Conservation (phyloP, 2,888 invertebrate genomes). For the Agrochola circellaris region DNA sequence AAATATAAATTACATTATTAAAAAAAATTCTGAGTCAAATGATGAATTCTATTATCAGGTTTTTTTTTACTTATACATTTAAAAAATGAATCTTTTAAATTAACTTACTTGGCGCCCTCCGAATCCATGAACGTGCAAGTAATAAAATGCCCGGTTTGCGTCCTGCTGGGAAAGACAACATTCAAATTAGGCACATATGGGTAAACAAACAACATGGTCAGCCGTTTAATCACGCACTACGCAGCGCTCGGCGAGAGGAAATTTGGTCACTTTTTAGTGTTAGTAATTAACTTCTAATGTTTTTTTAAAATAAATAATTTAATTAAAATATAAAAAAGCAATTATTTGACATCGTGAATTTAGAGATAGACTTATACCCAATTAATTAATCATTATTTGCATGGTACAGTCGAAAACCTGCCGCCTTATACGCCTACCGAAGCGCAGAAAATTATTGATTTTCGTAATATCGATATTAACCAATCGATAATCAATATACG, state of each 20-base stretch:
- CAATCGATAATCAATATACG: neutral
- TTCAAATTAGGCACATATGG: conserved; percentile 19
- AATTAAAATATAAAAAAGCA: neutral
- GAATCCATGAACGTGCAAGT: conserved; percentile 62
- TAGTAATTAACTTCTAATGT: neutral
- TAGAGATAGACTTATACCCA: neutral
- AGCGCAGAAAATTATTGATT: neutral
- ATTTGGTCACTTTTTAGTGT: neutral
- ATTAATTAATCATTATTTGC: neutral
- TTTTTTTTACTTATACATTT: neutral
- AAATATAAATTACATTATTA: neutral
- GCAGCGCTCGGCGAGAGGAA: neutral
- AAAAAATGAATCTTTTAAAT: neutral
- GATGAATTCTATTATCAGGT: neutral
- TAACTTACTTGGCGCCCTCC: conserved; percentile 47
- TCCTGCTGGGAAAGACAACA: conserved; percentile 68
- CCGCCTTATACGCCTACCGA: neutral
- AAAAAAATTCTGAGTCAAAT: neutral
- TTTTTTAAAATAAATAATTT: neutral
- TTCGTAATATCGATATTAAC: neutral
- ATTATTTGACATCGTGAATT: neutral
- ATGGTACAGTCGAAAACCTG: neutral
- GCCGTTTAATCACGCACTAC: conserved; percentile 6
- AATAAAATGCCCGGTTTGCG: conserved; percentile 72
- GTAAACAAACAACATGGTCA: neutral